Evolutionary conservation across 1,140 invertebrate genomes (phyloP), one percentile per base, ranked within the genome.

Genomic region (Triops cancriformis): DNA sequence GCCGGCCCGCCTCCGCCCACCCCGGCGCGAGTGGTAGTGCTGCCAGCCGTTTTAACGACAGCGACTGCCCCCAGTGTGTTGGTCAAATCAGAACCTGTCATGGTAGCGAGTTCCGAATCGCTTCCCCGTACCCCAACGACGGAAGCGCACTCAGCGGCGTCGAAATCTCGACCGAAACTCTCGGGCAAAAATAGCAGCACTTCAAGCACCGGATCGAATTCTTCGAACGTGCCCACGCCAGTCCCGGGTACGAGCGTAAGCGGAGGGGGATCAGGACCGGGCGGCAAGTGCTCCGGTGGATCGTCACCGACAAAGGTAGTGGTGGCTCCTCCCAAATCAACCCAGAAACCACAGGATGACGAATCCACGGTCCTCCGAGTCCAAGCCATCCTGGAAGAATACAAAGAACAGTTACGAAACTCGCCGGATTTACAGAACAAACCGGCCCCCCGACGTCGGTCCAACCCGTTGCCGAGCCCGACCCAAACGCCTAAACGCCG

Each of bases 331-430:
- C 88, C 90, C 11, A 88, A 90, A 76, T 89, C 91, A 1, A 86
- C 89, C 78, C 92, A 92, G 80, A 93, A 93, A 83, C 90, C 91
- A 1, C 88, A 92, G 80, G 92, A 93, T 84, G 92, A 93, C 82
- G 92, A 93, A 82, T 90, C 93, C 82, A 93, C 91, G 0, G 91
- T 91, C 1, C 91, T 93, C 82, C 86, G 92, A 76, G 93, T 94
- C 78, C 89, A 93, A 78, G 91, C 91, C 76, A 94, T 94, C 81
- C 83, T 94, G 26, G 91, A 92, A 1, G 90, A 92, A 81, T 94
- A 94, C 83, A 91, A 91, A 64, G 92, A 93, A 81, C 91, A 93
- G 81, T 84, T 93, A 43, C 85, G 91, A 77, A 93, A 93, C 82
- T 92, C 91, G 5, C 92, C 91, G 0, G 91, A 93, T 83, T 81